Conservation (phyloP, 1,140 invertebrate species). For the Xylocopa sonorina region DNA sequence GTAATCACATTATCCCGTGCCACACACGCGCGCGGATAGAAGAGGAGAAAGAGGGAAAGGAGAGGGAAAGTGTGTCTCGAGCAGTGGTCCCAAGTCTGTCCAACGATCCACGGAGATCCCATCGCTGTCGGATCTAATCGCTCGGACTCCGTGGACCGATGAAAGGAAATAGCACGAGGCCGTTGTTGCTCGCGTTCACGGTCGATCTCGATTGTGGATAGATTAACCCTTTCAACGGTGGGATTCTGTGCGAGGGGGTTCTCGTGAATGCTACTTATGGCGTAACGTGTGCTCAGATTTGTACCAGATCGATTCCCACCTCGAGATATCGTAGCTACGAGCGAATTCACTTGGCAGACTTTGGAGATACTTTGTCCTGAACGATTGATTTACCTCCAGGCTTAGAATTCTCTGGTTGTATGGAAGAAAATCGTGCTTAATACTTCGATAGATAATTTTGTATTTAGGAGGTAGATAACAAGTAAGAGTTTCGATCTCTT, state of each 20-base stretch:
- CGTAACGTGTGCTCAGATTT: background rate
- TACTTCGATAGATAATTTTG: background rate
- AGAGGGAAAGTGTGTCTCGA: conserved; percentile 43
- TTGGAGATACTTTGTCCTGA: no score
- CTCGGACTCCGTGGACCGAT: background rate
- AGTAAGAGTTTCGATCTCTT: background rate
- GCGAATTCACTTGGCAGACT: no score
- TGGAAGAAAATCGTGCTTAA: no score
- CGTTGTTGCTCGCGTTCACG: conserved; percentile 15
- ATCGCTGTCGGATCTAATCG: conserved; percentile 30
- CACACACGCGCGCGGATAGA: no score
- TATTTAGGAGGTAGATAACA: background rate
- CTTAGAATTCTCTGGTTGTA: no score
- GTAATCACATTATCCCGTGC: conserved; percentile 49
- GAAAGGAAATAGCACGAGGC: conserved; percentile 27
- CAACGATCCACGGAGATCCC: conserved; percentile 1
- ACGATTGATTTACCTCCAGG: no score
- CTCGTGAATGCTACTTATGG: background rate
- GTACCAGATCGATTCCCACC: background rate
- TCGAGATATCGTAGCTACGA: background rate
- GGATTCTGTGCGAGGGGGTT: background rate
- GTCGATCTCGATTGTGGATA: background rate
- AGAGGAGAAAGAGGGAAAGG: background rate
- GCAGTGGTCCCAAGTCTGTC: background rate
- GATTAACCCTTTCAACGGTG: conserved; percentile 16